Evolutionary conservation across 2,113 vertebrate genomes (phyloP).

Genomic region (Thinocorus orbignyianus): DNA sequence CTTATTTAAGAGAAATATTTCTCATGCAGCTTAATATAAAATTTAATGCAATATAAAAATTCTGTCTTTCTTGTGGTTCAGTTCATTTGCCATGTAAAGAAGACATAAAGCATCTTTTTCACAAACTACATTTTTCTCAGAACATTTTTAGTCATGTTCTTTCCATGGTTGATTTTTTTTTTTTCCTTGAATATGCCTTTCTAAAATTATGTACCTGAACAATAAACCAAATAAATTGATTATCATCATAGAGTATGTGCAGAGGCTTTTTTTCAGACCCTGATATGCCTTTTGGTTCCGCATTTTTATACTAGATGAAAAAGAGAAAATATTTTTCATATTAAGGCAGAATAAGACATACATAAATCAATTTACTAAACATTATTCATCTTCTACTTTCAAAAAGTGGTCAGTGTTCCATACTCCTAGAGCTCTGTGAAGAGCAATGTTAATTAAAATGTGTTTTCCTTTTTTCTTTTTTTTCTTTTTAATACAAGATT

Average conservation of each 20-base stretch:
- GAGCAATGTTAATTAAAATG: neutral
- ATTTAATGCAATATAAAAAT: neutral
- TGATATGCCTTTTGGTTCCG: neutral
- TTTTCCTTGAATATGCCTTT: neutral
- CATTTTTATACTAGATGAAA: neutral
- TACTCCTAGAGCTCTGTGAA: neutral
- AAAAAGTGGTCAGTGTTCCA: neutral
- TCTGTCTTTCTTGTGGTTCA: neutral
- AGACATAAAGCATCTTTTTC: neutral
- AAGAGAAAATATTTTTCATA: neutral
- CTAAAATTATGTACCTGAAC: neutral
- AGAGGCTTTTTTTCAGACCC: neutral
- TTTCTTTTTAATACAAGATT: neutral
- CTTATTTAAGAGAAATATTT: conserved; percentile 17
- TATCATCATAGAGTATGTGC: neutral
- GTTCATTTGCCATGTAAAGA: conserved; percentile 11
- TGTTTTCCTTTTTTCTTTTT: neutral
- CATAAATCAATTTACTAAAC: neutral
- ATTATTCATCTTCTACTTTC: neutral
- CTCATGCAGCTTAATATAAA: neutral
- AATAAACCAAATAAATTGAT: neutral
- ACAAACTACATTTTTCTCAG: neutral
- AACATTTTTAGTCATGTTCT: neutral
- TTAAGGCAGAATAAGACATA: neutral
- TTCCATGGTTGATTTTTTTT: neutral